Evolutionary conservation across 2,888 invertebrate genomes (phyloP), one percentile per base, ranked within the genome.

Genomic region (Drosophila planitibia): DNA sequence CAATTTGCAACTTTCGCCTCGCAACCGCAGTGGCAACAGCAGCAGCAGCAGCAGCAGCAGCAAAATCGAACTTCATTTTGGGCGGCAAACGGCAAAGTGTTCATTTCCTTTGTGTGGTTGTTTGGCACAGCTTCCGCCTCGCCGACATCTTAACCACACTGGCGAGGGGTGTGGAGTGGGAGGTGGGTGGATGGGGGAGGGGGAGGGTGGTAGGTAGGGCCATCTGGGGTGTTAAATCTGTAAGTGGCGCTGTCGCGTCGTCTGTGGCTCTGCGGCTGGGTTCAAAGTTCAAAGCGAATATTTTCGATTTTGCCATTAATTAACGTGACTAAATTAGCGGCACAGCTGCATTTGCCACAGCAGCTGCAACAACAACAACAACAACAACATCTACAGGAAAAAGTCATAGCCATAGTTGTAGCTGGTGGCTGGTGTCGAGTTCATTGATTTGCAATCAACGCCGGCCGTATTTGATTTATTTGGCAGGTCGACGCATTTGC

Each of bases 251-350:
- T 77, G 68, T 76, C 68, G 63, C 66, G 62, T 61, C 66, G 60
- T 63, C 58, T 74, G 73, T 55, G 74, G 66, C 59, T 41, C 47
- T 59, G 64, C 55, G 69, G 68, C 76, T 76, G 78, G 85, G 86
- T 82, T 87, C 85, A 86, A 86, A 86, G 87, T 86, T 86, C 83
- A 89, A 89, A 86, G 85, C 79, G 79, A 84, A 74, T 77, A 86
- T 84, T 84, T 87, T 84, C 89, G 81, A 84, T 89, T 84, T 73
- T 76, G 77, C 84, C 81, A 87, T 89, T 86, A 86, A 86, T 86
- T 89, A 86, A 82, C 87, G 87, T 78, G 81, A 84, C 85, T 86
- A 87, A 86, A 86, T 86, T 89, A 86, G 86, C 82, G 74, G 78
- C 81, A 55, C 70, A 78, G 78, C 82, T 80, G 73, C 83, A 79